These are phyloP conservation scores for Drosophila navojoa DNA, from an alignment of 1,140 invertebrate species.

Conservation along the genomic window DNA sequence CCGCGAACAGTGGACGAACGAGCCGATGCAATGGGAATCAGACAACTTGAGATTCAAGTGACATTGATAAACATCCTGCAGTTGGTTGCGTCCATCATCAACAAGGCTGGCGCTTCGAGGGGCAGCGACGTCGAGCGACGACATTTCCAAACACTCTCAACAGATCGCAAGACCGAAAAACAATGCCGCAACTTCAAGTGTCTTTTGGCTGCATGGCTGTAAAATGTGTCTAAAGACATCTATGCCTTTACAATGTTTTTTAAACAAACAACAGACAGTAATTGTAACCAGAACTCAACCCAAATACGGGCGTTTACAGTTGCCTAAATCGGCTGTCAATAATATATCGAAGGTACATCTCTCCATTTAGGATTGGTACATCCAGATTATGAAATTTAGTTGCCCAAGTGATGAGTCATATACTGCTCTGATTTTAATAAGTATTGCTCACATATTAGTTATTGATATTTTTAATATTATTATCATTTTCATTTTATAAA, in stretches of 20 bases:
- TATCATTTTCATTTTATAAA: no score
- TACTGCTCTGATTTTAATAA: not conserved
- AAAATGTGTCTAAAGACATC: not conserved
- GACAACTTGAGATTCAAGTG: constrained; percentile 68
- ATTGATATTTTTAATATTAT: no score
- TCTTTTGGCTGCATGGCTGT: constrained; percentile 40
- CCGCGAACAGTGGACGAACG: constrained; percentile 48
- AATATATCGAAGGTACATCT: not conserved
- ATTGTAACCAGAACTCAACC: not conserved
- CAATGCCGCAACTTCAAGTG: constrained; percentile 53
- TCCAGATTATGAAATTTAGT: not conserved
- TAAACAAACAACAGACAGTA: not conserved
- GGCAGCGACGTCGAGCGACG: constrained; percentile 1
- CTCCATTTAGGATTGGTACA: not conserved
- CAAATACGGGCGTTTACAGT: no score
- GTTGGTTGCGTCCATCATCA: constrained; percentile 67
- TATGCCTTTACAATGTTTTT: not conserved
- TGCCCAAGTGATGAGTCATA: no score
- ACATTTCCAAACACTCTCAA: not conserved
- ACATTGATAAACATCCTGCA: constrained; percentile 77
- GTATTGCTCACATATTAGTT: no score
- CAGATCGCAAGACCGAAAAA: constrained; percentile 11
- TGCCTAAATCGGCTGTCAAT: not conserved
- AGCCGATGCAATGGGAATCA: constrained; percentile 35
- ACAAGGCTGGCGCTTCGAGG: constrained; percentile 43